Conservation (phyloP, 2,888 invertebrate species). For the Cataglyphis cursor region DNA sequence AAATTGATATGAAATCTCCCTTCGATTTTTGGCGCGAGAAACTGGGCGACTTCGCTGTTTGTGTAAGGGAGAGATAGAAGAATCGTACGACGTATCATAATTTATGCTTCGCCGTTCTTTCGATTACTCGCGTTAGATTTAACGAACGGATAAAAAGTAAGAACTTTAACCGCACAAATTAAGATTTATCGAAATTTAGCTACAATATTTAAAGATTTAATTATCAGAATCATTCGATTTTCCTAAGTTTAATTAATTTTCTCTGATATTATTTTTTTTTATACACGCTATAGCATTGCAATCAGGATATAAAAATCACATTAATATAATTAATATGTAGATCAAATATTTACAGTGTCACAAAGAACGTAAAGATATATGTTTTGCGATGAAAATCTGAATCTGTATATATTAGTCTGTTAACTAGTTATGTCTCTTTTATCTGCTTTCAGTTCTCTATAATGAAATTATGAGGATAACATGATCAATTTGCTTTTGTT, state of each 20-base stretch:
- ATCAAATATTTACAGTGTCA: slow-evolving; percentile 31
- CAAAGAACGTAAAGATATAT: neutral
- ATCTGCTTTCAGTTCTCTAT: slow-evolving; percentile 2
- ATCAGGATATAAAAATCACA: slow-evolving; percentile 16
- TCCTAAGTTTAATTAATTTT: neutral
- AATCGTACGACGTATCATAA: slow-evolving; percentile 67
- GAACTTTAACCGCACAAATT: slow-evolving; percentile 58
- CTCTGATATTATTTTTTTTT: neutral
- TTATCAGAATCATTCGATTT: neutral
- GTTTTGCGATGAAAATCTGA: slow-evolving; percentile 19
- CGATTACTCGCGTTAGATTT: slow-evolving; percentile 41
- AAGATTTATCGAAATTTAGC: slow-evolving; percentile 1
- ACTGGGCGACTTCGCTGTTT: slow-evolving; percentile 23
- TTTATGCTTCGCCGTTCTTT: slow-evolving; percentile 71
- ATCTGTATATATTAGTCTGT: neutral
- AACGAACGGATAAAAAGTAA: slow-evolving; percentile 60
- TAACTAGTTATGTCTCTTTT: slow-evolving; percentile 31
- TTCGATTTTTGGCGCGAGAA: slow-evolving; percentile 73
- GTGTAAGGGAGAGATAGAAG: slow-evolving; percentile 45
- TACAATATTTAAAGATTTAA: slow-evolving; percentile 21
- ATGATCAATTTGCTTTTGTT: slow-evolving; percentile 24
- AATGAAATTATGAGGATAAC: slow-evolving; percentile 40
- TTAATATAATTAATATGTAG: neutral
- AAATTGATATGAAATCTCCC: slow-evolving; percentile 72
- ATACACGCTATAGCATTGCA: neutral